Conservation (phyloP, 2,888 invertebrate genomes). For the Unio delphinus region DNA sequence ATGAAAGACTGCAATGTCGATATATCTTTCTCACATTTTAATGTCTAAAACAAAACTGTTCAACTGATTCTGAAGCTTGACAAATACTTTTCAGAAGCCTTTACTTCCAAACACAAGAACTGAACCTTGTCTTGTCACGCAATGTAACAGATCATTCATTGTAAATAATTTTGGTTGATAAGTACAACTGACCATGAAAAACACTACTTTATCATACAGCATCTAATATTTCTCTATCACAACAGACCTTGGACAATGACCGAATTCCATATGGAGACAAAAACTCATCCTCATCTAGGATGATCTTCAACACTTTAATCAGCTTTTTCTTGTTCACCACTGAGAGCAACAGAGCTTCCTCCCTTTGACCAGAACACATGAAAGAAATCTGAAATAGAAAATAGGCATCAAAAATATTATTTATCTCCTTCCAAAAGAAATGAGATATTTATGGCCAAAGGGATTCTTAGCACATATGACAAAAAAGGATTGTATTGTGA, state of each 20-base stretch:
- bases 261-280: slow-evolving; percentile 69
- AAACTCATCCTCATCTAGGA: slow-evolving; percentile 69
- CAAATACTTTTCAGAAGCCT: background rate
- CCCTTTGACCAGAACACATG: slow-evolving; percentile 36
- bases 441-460: background rate
- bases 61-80: background rate
- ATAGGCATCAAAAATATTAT: background rate
- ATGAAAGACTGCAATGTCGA: too few species aligned
- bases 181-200: too few species aligned
- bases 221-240: background rate
- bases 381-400: slow-evolving; percentile 56
- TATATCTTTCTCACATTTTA: background rate
- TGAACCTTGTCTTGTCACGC: too few species aligned
- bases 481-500: too few species aligned
- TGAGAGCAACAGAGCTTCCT: slow-evolving; percentile 55
- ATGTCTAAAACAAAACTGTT: background rate
- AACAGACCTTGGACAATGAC: slow-evolving; percentile 68
- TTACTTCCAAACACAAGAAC: too few species aligned
- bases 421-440: background rate
- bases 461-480: too few species aligned
- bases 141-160: too few species aligned
- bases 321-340: slow-evolving; percentile 63
- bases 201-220: background rate
- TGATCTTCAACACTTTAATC: slow-evolving; percentile 55
- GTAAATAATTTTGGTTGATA: too few species aligned